A percentile compares a stretch with the other conserved stretches of the same genome.
Conservation (phyloP, 2,888 invertebrate species). For the Micoletzkya japonica region DNA sequence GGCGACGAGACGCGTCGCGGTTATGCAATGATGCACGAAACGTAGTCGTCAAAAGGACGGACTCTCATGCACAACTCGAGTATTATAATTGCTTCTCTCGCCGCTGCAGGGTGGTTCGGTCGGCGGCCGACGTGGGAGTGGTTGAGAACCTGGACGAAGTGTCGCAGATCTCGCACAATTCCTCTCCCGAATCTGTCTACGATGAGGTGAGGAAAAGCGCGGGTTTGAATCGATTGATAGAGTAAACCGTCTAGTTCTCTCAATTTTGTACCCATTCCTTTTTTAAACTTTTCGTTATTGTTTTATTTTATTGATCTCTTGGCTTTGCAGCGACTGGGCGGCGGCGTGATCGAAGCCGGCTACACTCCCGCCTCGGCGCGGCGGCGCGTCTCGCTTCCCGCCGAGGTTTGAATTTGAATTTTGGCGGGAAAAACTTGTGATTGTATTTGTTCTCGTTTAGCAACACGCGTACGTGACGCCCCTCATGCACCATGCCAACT, state of each 20-base stretch:
- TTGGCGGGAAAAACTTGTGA: no score
- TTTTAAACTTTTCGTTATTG: neutral
- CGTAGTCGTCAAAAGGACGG: no score
- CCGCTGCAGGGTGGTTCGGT: conserved; percentile 20
- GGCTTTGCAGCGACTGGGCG: conserved; percentile 10
- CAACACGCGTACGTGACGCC: neutral
- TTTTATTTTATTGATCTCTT: neutral
- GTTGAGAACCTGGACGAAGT: conserved; percentile 14
- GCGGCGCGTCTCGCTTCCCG: conserved; percentile 18
- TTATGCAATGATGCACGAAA: no score
- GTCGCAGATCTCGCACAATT: conserved; percentile 28
- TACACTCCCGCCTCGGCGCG: conserved; percentile 20
- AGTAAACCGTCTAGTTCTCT: neutral
- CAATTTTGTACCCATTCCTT: neutral
- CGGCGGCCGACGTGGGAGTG: conserved; percentile 1
- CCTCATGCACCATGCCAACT: conserved; percentile 32
- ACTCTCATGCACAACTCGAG: no score
- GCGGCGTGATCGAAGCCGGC: no score
- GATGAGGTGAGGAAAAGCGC: conserved; percentile 1
- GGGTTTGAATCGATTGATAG: neutral
- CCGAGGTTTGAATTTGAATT: no score
- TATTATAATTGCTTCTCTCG: no score
- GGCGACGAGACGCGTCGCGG: no score
- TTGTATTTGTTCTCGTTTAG: no score
- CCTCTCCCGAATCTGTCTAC: conserved; percentile 19